Evolutionary conservation across 2,888 invertebrate genomes (phyloP), one percentile per base, ranked within the genome.

Genomic region (Ormyrus pomaceus): DNA sequence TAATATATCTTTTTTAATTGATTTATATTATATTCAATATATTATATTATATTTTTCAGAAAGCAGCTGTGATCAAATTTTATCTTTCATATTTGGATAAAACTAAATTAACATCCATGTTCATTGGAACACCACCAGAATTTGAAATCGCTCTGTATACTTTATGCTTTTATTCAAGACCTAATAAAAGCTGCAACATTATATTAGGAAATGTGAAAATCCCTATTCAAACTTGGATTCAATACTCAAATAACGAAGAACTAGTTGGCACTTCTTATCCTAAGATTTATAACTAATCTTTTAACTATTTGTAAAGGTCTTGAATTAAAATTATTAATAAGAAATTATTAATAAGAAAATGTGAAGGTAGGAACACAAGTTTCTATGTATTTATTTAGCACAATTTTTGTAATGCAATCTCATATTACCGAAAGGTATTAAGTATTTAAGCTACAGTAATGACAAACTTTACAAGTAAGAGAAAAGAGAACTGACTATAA

Each of bases 121-220:
- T 92, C 82, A 87, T 92, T 68, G 92, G 92, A 13, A 91, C 91
- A 9, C 92, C 92, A 83, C 93, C 93, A 0, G 93, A 94, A 86
- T 91, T 93, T 83, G 94, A 94, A 85, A 87, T 94, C 86, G 92
- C 93, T 9, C 84, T 94, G 3, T 93, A 92, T 87, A 93, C 93
- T 0, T 86, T 93, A 34, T 94, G 94, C 84, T 93, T 92, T 84
- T 89, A 92, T 79, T 87, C 91, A 50, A 88, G 92, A 62, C 91
- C 93, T 8, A 91, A 92, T 77, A 85, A 90, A 55, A 88, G 86
- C 51, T 93, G 92, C 82, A 90, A 87, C 10, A 85, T 92, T 50
- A 85, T 85, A 4, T 85, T 92, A 70, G 87, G 87, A 68, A 91
- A 91, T 46, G 87, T 88, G 64, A 84, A 86, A 55, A 85, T 93